Evolutionary conservation across 2,888 invertebrate species (phyloP).

Genomic region (Drosophila helvetica): DNA sequence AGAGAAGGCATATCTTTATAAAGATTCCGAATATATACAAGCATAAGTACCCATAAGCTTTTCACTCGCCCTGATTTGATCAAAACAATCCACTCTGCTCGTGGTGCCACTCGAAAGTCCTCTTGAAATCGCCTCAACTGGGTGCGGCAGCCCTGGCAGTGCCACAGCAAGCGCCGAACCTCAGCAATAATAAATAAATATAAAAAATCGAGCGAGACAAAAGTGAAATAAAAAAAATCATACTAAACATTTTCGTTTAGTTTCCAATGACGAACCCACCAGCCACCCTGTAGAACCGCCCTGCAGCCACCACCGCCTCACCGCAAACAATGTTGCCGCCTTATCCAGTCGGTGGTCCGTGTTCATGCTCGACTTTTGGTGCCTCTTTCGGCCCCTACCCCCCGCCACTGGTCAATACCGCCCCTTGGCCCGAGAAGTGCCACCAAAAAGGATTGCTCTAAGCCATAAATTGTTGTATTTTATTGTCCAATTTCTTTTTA

Average conservation of each 20-base stretch:
- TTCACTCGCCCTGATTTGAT: not conserved
- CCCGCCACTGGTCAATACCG: slow-evolving; percentile 1
- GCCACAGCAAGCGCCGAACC: slow-evolving; percentile 25
- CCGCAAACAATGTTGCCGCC: slow-evolving; percentile 65
- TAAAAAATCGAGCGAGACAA: slow-evolving; percentile 24
- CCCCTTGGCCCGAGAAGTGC: slow-evolving; percentile 55
- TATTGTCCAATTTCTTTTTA: slow-evolving; percentile 80
- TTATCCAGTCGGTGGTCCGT: slow-evolving; percentile 41
- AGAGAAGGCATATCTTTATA: too few relatives aligned
- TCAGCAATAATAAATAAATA: slow-evolving; percentile 67
- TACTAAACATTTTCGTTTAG: slow-evolving; percentile 77
- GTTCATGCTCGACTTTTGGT: slow-evolving; percentile 66
- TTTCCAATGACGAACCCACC: slow-evolving; percentile 72
- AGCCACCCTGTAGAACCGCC: slow-evolving; percentile 5
- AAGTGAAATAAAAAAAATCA: slow-evolving; percentile 57
- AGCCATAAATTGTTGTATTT: slow-evolving; percentile 79
- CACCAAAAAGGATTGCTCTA: slow-evolving; percentile 75
- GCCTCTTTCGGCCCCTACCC: slow-evolving; percentile 2
- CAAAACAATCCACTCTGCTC: not conserved
- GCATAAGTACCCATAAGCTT: too few relatives aligned
- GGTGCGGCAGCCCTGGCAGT: slow-evolving; percentile 8
- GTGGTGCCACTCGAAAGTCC: slow-evolving; percentile 19
- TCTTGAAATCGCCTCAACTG: slow-evolving; percentile 24
- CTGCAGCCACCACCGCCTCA: slow-evolving; percentile 1
- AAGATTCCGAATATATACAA: too few relatives aligned